phyloP scores from a whole-genome alignment of 1,140 invertebrate species.

The Drosophila funebris region DNA sequence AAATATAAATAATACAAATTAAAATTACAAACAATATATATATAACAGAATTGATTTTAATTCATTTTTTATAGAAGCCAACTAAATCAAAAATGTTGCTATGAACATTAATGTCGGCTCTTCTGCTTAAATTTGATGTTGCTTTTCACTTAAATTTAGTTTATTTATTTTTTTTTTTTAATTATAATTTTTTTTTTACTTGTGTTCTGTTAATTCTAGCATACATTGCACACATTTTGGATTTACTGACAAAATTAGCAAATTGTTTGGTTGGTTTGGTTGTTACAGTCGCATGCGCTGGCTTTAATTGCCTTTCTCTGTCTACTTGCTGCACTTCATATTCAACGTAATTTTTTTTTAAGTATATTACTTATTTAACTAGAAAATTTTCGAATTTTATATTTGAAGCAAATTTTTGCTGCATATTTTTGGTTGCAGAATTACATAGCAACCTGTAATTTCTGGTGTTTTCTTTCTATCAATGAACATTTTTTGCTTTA shows the following conservation, averaged over 20 bases:
- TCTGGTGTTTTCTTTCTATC: slow-evolving; percentile 9
- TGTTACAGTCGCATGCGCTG: slow-evolving; percentile 11
- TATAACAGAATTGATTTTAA: slow-evolving; percentile 34
- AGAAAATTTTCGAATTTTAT: slow-evolving; percentile 21
- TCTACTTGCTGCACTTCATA: background rate
- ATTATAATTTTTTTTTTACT: slow-evolving; percentile 49
- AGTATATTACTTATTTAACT: slow-evolving; percentile 54
- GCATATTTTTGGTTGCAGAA: slow-evolving; percentile 31
- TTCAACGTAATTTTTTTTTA: slow-evolving; percentile 14
- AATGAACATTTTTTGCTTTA: slow-evolving; percentile 13
- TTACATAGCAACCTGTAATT: background rate
- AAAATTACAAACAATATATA: slow-evolving; percentile 40
- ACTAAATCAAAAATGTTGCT: slow-evolving; percentile 35
- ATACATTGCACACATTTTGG: slow-evolving; percentile 69
- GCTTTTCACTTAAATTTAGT: slow-evolving; percentile 19
- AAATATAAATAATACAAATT: slow-evolving; percentile 53
- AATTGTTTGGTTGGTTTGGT: slow-evolving; percentile 29
- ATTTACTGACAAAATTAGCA: slow-evolving; percentile 37
- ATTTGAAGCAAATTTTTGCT: no score
- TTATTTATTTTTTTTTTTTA: slow-evolving; percentile 34
- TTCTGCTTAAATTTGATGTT: slow-evolving; percentile 21
- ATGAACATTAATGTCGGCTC: slow-evolving; percentile 41
- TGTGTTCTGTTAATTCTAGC: slow-evolving; percentile 42
- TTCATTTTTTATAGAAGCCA: slow-evolving; percentile 25
- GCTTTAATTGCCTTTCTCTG: background rate